A percentile compares a stretch with the other conserved stretches of the same genome.
Evolutionary conservation across 2,113 vertebrate genomes (phyloP).

Genomic region (Phocoena sinus): DNA sequence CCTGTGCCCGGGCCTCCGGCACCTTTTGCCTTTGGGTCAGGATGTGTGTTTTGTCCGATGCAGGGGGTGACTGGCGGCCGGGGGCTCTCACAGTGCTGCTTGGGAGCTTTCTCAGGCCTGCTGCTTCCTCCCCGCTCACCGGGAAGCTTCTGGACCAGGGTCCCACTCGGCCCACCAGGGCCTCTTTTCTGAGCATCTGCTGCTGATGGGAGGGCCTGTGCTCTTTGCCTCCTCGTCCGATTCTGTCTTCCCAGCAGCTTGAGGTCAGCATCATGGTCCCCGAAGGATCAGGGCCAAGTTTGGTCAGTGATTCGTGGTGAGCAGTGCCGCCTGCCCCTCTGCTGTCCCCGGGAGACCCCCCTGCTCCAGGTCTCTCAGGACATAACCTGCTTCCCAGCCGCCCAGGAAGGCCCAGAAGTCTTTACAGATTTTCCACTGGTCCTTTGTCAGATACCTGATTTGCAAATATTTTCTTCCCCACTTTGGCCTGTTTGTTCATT

Average conservation of each 20-base stretch:
- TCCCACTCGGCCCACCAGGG: background rate
- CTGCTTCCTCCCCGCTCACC: background rate
- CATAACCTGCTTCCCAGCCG: background rate
- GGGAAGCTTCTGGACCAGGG: background rate
- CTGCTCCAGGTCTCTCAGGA: background rate
- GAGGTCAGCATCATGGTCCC: background rate
- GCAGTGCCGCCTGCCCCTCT: background rate
- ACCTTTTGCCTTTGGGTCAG: background rate
- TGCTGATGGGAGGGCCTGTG: background rate
- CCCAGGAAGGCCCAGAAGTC: background rate
- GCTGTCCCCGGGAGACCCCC: background rate
- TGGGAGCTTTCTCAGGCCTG: background rate
- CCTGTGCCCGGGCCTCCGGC: background rate
- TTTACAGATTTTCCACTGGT: background rate
- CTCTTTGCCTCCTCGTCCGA: rapidly evolving
- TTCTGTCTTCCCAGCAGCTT: background rate
- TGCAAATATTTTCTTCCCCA: background rate
- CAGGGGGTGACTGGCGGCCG: background rate
- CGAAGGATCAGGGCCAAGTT: too few species aligned
- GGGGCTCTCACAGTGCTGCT: background rate
- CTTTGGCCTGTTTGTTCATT: background rate
- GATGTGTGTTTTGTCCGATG: background rate
- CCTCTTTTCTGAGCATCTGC: background rate
- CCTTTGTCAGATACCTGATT: background rate
- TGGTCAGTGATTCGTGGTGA: background rate